Conservation (phyloP, 2,797 vertebrate genomes). For the Ciconia nigra region DNA sequence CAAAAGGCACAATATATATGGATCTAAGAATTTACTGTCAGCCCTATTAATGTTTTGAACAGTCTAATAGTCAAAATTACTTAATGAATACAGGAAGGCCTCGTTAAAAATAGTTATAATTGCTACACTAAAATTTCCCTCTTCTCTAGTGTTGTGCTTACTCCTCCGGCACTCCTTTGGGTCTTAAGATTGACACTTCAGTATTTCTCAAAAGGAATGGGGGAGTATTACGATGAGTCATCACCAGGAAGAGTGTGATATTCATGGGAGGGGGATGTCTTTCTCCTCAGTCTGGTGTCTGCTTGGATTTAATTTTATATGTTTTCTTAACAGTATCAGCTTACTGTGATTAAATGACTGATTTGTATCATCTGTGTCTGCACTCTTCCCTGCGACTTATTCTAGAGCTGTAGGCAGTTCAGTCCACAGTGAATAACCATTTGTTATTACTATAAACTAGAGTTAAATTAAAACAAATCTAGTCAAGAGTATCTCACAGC, state of each 20-base stretch:
- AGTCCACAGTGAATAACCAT: neutral
- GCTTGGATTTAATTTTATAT: neutral
- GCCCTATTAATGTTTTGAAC: neutral
- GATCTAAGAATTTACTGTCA: neutral
- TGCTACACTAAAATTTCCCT: neutral
- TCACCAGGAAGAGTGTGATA: neutral
- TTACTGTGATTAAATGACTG: neutral
- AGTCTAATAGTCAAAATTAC: neutral
- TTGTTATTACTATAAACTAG: neutral
- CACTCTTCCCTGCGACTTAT: neutral
- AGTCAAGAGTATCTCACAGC: neutral
- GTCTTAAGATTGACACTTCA: neutral
- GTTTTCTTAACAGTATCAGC: neutral
- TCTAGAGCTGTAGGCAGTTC: neutral
- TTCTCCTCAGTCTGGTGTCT: slow-evolving; percentile 7
- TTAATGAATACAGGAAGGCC: neutral
- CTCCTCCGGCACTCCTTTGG: neutral
- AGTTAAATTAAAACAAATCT: neutral
- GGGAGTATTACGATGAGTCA: neutral
- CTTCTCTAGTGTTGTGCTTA: neutral
- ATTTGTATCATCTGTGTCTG: neutral
- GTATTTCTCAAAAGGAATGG: neutral
- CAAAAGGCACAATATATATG: neutral
- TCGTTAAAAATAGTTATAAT: neutral
- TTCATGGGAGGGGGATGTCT: neutral